These are phyloP conservation scores for Gadus chalcogrammus DNA, from an alignment of 2,113 vertebrate genomes.

Conservation along the genomic window DNA sequence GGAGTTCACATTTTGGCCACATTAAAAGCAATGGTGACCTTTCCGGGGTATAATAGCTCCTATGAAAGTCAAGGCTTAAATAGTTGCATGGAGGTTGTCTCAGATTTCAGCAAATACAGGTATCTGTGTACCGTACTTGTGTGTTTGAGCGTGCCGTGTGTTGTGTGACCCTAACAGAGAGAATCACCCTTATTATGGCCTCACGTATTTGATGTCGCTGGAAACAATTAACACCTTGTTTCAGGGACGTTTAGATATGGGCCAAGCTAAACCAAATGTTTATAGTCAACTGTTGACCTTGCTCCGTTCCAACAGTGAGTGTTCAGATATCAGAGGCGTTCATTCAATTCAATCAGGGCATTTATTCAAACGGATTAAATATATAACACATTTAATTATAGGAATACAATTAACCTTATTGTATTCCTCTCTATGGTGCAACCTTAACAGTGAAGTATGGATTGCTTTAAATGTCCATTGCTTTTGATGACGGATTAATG, in stretches of 20 bases:
- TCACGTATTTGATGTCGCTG: conserved; percentile 33
- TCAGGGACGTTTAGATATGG: conserved; percentile 47
- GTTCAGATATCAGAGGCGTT: too few species aligned
- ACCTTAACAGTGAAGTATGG: too few species aligned
- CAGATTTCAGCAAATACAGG: conserved; percentile 26
- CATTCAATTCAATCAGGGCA: too few species aligned
- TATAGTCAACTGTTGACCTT: too few species aligned
- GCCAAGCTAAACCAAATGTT: conserved; percentile 9
- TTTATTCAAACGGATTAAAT: too few species aligned
- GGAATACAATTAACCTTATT: too few species aligned
- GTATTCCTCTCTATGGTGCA: too few species aligned
- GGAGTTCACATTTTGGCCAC: too few species aligned
- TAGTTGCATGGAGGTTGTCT: conserved; percentile 12
- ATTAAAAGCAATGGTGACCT: not conserved
- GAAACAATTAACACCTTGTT: conserved; percentile 36
- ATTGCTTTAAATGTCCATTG: too few species aligned
- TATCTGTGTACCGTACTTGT: conserved; percentile 7
- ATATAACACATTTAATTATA: too few species aligned
- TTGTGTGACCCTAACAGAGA: conserved; percentile 28
- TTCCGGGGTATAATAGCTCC: not conserved
- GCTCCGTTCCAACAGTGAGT: too few species aligned
- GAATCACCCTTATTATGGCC: conserved; percentile 53
- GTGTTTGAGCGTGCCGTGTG: not conserved
- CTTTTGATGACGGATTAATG: too few species aligned
- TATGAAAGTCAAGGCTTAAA: conserved; percentile 51